phyloP scores from a whole-genome alignment of 92 coral and sea anemone species.

The Virgularia gustaviana region DNA sequence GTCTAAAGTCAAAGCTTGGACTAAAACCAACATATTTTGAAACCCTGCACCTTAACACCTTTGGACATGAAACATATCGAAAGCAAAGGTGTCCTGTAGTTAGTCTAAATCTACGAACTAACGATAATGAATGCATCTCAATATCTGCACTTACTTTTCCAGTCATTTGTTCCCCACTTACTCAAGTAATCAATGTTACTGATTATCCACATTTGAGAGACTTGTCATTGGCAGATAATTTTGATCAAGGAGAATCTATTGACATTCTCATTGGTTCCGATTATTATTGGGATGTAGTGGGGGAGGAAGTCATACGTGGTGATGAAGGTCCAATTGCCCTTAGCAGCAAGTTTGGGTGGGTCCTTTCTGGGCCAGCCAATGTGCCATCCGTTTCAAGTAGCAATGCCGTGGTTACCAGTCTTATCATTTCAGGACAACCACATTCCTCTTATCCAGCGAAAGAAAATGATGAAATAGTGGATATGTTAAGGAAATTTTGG shows the following conservation, averaged over 20 bases:
- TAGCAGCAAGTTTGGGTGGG: slow-evolving; percentile 23
- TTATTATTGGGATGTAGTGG: slow-evolving; percentile 52
- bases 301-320: slow-evolving; percentile 38
- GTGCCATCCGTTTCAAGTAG: neutral
- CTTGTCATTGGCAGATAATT: slow-evolving; percentile 48
- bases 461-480: slow-evolving; percentile 33
- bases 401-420: neutral
- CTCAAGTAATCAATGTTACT: neutral
- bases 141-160: slow-evolving; percentile 42
- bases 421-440: slow-evolving; percentile 15
- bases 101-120: slow-evolving; percentile 22
- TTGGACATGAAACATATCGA: slow-evolving; percentile 27
- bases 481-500: slow-evolving; percentile 45
- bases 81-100: slow-evolving; percentile 37
- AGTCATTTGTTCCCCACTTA: slow-evolving; percentile 35
- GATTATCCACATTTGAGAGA: slow-evolving; percentile 2
- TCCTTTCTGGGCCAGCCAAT: slow-evolving; percentile 12
- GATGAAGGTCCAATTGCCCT: slow-evolving; percentile 39
- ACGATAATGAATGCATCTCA: slow-evolving; percentile 20
- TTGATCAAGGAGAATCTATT: slow-evolving; percentile 31
- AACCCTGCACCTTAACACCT: slow-evolving; percentile 48
- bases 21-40: slow-evolving; percentile 27
- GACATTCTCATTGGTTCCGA: slow-evolving; percentile 54
- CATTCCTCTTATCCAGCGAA: neutral
- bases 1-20: slow-evolving; percentile 25